Conservation (phyloP, 1,140 invertebrate species). For the Vollenhovia emeryi region DNA sequence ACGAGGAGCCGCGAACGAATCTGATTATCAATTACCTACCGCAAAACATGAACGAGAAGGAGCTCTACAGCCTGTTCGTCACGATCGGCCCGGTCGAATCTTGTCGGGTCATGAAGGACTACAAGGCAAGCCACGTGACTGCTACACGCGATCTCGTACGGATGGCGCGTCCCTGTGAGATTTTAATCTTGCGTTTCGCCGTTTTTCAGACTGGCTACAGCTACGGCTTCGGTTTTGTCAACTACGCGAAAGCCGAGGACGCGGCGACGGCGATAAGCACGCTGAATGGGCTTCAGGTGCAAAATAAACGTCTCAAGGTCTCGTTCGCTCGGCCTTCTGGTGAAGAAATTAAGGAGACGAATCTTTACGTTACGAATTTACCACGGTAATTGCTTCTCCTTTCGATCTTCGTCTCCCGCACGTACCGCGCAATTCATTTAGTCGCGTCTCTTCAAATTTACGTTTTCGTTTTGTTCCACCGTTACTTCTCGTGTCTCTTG, state of each 20-base stretch:
- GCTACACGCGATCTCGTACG: background rate
- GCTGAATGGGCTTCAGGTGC: constrained; percentile 95
- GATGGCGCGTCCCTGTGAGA: background rate
- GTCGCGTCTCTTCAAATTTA: background rate
- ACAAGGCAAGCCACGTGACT: constrained; percentile 87
- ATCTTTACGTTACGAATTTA: constrained; percentile 97
- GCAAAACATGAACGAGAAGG: constrained; percentile 96
- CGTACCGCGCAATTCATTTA: background rate
- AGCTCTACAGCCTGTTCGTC: constrained; percentile 95
- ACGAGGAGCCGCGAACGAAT: constrained; percentile 89
- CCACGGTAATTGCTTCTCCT: constrained; percentile 87
- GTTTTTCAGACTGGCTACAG: constrained; percentile 93
- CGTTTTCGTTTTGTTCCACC: no score
- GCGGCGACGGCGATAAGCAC: constrained; percentile 94
- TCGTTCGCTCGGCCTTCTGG: constrained; percentile 96
- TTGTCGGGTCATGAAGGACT: constrained; percentile 96
- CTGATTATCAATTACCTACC: constrained; percentile 98
- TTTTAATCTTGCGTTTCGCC: constrained; percentile 76
- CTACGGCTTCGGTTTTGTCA: constrained; percentile 98
- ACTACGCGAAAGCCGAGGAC: constrained; percentile 94
- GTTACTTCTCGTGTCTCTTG: background rate
- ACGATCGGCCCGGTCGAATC: constrained; percentile 95
- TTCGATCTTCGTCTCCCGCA: background rate
- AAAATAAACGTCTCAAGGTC: constrained; percentile 91
- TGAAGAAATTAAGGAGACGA: constrained; percentile 97